Evolutionary conservation across 2,113 vertebrate species (phyloP).

Genomic region (Sylvietta virens): DNA sequence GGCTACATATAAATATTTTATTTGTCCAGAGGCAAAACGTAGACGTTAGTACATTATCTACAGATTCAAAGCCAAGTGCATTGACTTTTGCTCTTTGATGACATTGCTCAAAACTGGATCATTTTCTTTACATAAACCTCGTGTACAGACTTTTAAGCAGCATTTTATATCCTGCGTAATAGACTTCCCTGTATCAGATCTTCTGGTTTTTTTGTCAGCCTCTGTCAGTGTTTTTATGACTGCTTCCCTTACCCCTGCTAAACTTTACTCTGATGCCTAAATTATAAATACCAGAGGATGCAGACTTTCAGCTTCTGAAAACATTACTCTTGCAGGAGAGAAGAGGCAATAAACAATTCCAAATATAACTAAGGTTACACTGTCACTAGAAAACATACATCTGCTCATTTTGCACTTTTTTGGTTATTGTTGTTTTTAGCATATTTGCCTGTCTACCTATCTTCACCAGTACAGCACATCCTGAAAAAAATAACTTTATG

Average conservation of each 20-base stretch:
- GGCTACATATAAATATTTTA: neutral
- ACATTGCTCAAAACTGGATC: neutral
- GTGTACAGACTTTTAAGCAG: neutral
- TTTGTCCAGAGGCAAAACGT: neutral
- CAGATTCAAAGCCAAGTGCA: neutral
- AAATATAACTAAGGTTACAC: neutral
- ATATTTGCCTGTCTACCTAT: neutral
- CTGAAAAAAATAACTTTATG: neutral
- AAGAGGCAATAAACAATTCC: neutral
- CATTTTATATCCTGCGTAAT: neutral
- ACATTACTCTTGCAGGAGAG: neutral
- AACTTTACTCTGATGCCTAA: neutral
- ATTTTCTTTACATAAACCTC: neutral
- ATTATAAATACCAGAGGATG: neutral
- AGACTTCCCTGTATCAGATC: neutral
- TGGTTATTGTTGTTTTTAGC: neutral
- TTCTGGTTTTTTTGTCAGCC: neutral
- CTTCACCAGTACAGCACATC: neutral
- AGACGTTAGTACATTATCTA: neutral
- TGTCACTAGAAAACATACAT: neutral
- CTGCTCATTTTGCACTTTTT: neutral
- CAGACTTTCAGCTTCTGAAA: neutral
- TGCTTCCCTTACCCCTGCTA: neutral
- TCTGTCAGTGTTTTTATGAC: neutral
- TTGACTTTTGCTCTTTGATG: slow-evolving; percentile 8